Evolutionary conservation across 2,888 invertebrate species (phyloP), one percentile per base, ranked within the genome.

Genomic region (Autographa pulchrina): DNA sequence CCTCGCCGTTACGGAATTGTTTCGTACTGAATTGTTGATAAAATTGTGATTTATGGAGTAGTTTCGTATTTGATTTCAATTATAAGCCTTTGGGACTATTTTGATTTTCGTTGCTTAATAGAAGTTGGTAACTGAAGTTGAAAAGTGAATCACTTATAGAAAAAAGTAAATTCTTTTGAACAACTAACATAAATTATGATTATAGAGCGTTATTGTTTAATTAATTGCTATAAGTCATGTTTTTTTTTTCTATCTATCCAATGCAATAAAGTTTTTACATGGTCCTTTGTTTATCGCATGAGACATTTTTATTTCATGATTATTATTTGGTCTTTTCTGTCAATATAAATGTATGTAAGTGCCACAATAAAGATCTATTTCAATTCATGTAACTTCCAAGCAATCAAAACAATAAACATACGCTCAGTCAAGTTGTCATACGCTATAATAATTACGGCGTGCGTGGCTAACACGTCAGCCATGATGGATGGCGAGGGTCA

Each of bases 401-500:
- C 25, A 35, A 56, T 16, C 52, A 20, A 77, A 64, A 25, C 61
- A 78, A 74, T 65, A 60, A 74, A 62, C 13, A 6, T 20, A 56
- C 58, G 43, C 8, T 59, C 8, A 20, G 9, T 54, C 13, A 65
- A 67, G 48, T 62, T 68, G 68, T 61, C 59, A 54, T 54, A 38
- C 60, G 66, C 43, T 43, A 41, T 66, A 71, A 64, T 74, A 72
- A 81, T 75, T 67, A 66, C 62, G 38, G 7, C 64, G 25, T 43
- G 63, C 38, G 61, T 41, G 68, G 65, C 48, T 58, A 16, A n/a
- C 52, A 65, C 66, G 81, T 85, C 86, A 72, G 71, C 48, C 25
- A 73, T 92, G 92, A 93, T 89, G 88, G 90, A 92, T 92, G 86
- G 86, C 85, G 73, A 80, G 88, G 91, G 89, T 85, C 87, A 84